Percentiles rank a stretch among this genome's conserved stretches.
phyloP scores from a whole-genome alignment of 2,797 vertebrate species.

The Enteromius unitaeniatus region DNA sequence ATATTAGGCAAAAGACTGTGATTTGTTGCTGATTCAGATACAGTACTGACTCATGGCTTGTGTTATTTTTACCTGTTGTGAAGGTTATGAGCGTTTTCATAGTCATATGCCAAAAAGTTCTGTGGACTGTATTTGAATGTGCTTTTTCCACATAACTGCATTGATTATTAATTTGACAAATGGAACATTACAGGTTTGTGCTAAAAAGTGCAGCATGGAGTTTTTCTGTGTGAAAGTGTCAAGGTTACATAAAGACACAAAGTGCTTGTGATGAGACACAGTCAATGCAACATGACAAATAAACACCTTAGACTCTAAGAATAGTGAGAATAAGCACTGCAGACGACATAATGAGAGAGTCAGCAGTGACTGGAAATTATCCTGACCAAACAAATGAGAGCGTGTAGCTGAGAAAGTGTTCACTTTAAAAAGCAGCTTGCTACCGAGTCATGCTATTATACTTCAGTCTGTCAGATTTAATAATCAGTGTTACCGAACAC shows the following conservation, averaged over 20 bases:
- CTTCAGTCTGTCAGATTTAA: constrained; percentile 21
- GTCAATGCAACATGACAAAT: background rate
- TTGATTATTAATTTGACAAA: constrained; percentile 13
- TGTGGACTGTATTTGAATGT: too few species aligned
- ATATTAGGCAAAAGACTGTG: background rate
- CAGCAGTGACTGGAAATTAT: background rate
- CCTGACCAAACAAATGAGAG: constrained; percentile 3
- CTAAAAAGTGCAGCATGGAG: background rate
- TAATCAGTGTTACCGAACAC: constrained; percentile 28
- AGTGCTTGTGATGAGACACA: background rate
- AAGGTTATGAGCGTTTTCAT: constrained; percentile 1
- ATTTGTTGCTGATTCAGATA: constrained; percentile 31
- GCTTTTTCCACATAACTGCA: background rate
- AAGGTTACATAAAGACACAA: constrained; percentile 13
- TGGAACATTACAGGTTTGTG: background rate
- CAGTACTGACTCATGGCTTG: constrained; percentile 23
- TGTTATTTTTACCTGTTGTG: constrained; percentile 37
- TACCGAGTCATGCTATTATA: background rate
- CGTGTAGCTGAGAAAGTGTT: background rate
- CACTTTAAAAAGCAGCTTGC: background rate
- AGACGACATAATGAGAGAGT: constrained; percentile 13
- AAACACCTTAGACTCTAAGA: background rate
- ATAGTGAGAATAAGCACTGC: background rate
- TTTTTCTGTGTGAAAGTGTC: constrained; percentile 22
- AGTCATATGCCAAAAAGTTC: constrained; percentile 12